Percentiles rank a stretch among this genome's conserved stretches.
Conservation (phyloP, 2,797 vertebrate genomes). For the Gymnothorax javanicus region DNA sequence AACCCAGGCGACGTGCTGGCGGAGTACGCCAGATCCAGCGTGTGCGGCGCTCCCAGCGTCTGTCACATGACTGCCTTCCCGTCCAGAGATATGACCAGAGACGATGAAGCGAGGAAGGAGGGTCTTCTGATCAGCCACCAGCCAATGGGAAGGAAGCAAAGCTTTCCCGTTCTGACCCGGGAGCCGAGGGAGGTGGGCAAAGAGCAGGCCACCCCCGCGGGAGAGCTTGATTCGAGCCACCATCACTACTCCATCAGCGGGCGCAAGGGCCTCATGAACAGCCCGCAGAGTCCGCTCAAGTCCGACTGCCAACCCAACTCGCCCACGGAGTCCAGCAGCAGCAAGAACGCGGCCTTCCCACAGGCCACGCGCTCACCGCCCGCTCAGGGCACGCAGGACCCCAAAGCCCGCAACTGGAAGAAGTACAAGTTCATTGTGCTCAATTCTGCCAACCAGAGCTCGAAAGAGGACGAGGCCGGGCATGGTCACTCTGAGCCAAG, state of each 20-base stretch:
- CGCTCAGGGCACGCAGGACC: slow-evolving; percentile 80
- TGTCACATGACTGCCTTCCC: slow-evolving; percentile 82
- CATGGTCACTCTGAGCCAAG: slow-evolving; percentile 39
- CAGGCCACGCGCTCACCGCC: slow-evolving; percentile 74
- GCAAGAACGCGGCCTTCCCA: slow-evolving; percentile 88
- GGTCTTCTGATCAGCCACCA: slow-evolving; percentile 77
- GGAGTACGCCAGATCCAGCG: slow-evolving; percentile 77
- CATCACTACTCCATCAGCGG: slow-evolving; percentile 75
- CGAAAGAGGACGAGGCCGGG: slow-evolving; percentile 57
- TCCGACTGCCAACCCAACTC: slow-evolving; percentile 99
- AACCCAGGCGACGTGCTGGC: slow-evolving; percentile 66
- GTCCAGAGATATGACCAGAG: slow-evolving; percentile 77
- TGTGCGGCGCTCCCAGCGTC: slow-evolving; percentile 64
- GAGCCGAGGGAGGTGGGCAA: slow-evolving; percentile 63
- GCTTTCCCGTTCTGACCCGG: slow-evolving; percentile 70
- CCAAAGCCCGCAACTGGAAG: slow-evolving; percentile 97
- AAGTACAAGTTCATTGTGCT: slow-evolving; percentile 98
- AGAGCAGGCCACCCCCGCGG: slow-evolving; percentile 61
- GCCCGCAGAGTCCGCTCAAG: slow-evolving; percentile 96
- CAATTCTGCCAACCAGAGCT: slow-evolving; percentile 86
- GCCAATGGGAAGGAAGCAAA: slow-evolving; percentile 74
- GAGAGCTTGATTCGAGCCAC: slow-evolving; percentile 71
- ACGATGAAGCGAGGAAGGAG: slow-evolving; percentile 84
- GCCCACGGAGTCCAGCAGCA: slow-evolving; percentile 96
- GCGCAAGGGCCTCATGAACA: slow-evolving; percentile 82